A percentile compares a stretch with the other conserved stretches of the same genome.
Conservation (phyloP, 1,140 invertebrate species). For the Dysdera silvatica region DNA sequence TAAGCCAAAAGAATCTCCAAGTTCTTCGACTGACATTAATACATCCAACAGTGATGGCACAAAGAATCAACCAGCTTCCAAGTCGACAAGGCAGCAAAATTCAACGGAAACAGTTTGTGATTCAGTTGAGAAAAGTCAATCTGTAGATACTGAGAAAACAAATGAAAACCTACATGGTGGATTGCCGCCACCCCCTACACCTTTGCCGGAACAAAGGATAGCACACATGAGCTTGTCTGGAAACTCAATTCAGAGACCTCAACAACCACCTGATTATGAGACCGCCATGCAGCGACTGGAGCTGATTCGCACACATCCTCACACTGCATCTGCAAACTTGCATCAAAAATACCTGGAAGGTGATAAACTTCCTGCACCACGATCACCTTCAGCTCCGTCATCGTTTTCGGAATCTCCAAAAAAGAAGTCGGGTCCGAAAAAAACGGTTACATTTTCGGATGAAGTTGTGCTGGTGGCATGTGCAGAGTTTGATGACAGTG, state of each 20-base stretch:
- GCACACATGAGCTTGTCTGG: too few relatives aligned
- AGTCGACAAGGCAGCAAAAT: too few relatives aligned
- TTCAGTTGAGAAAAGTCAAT: too few relatives aligned
- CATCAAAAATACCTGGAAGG: too few relatives aligned
- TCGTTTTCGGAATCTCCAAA: slow-evolving; percentile 3
- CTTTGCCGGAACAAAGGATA: not conserved
- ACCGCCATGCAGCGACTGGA: slow-evolving; percentile 34
- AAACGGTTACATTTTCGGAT: slow-evolving; percentile 87
- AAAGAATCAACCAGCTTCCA: too few relatives aligned
- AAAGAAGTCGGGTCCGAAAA: slow-evolving; percentile 53
- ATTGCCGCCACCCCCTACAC: too few relatives aligned
- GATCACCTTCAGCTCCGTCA: not conserved
- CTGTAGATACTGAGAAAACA: not conserved
- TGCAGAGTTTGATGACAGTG: slow-evolving; percentile 71
- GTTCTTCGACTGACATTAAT: too few relatives aligned
- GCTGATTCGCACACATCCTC: not conserved
- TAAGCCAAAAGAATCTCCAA: not conserved
- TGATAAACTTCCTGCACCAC: not conserved
- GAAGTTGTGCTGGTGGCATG: slow-evolving; percentile 84
- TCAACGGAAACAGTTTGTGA: too few relatives aligned
- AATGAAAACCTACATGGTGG: too few relatives aligned
- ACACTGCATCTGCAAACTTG: not conserved
- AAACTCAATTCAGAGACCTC: too few relatives aligned
- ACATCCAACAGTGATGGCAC: too few relatives aligned
- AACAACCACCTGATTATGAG: slow-evolving; percentile 37